Evolutionary conservation across 2,888 invertebrate genomes (phyloP), one percentile per base, ranked within the genome.

Genomic region (Melinaea menophilus): DNA sequence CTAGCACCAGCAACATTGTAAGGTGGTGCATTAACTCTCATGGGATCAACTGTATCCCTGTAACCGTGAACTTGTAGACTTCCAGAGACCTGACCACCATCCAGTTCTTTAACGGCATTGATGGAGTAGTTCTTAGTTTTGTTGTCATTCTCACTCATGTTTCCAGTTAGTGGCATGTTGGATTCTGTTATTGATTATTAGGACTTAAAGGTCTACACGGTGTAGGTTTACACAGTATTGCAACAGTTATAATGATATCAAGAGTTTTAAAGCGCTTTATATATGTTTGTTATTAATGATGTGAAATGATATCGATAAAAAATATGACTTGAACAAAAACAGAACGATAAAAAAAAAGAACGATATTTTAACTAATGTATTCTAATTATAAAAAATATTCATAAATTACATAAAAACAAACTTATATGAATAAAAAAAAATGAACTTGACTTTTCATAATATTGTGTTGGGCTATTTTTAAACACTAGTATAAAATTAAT

Each of bases 91-190:
- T 51, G 41, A 33, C 56, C 45, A 35, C 65, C 58, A 31, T 56
- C 65, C 35, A 65, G 45, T 7, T 68, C 69, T 41, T 68, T 69
- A 0, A 59, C 34, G n/a, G 60, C 68, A n/a, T 66, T 64, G 65
- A 73, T 34, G 3, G 62, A 54, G 13, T 65, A 61, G 33, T 71
- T 70, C 58, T 67, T 65, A 12, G 67, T 71, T 56, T 67, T 68
- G 58, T 72, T 66, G 5, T 46, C 2, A 58, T 70, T 62, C 34
- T 67, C 59, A n/a, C 54, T 45, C 5, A 45, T 37, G 48, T 55
- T 59, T 7, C 62, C 62, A 3, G 55, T 13, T 0, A 62, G 37
- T 13, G 60, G 45, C 66, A 63, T 63, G 47, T 46, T 66, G 31
- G 31, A 51, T 31, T 9, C 0, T 9, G 13, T n/a, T 56, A 5